Evolutionary conservation across 2,113 vertebrate species (phyloP).

Genomic region (Anhinga anhinga): DNA sequence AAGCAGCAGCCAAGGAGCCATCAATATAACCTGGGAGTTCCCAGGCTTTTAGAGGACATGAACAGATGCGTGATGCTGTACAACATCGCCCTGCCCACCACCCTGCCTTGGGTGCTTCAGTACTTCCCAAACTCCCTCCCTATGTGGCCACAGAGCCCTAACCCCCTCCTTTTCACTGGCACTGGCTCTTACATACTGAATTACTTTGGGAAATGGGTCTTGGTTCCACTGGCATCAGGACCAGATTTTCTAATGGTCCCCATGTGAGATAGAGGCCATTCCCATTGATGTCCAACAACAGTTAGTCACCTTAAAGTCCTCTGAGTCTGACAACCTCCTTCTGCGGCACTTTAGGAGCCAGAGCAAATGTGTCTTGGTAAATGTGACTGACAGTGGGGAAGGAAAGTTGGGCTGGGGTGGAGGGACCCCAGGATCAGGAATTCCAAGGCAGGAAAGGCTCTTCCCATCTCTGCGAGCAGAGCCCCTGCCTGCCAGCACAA

Average conservation of each 20-base stretch:
- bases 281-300: fast-evolving
- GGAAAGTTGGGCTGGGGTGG: not conserved
- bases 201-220: not conserved
- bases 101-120: fast-evolving
- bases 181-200: fast-evolving
- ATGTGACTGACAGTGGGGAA: fast-evolving
- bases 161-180: not conserved
- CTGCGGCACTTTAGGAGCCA: not conserved
- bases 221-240: not conserved
- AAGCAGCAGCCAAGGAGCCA: not conserved
- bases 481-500: not conserved
- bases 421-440: not conserved
- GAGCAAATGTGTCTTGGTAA: not conserved
- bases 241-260: not conserved
- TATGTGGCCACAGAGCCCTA: not conserved
- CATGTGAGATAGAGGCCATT: not conserved
- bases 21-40: not conserved
- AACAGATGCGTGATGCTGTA: fast-evolving
- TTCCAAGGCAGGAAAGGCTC: not conserved
- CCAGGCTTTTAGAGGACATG: not conserved
- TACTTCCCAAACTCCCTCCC: not conserved
- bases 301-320: fast-evolving
- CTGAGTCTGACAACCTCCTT: not conserved
- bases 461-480: not conserved
- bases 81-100: fast-evolving